These are phyloP conservation scores for Scopus umbretta DNA, from an alignment of 2,113 vertebrate species.

Conservation along the genomic window DNA sequence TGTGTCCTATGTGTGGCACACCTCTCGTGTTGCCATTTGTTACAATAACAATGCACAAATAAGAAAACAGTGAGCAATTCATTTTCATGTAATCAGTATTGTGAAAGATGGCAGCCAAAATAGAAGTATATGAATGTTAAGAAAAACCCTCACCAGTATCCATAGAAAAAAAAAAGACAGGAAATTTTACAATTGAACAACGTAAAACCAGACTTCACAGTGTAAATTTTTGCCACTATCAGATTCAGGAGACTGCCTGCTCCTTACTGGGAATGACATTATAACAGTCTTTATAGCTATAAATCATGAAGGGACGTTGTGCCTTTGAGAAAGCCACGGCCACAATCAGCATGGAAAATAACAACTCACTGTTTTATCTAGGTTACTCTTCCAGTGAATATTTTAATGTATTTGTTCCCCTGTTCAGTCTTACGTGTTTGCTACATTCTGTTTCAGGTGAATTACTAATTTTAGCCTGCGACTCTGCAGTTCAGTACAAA, in stretches of 20 bases:
- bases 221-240: background rate
- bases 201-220: background rate
- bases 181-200: background rate
- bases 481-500: background rate
- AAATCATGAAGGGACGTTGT: background rate
- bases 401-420: background rate
- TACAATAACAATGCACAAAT: background rate
- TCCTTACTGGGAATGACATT: background rate
- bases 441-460: background rate
- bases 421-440: background rate
- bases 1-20: too few relatives aligned
- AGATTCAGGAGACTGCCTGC: background rate
- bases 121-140: background rate
- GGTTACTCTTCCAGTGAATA: background rate
- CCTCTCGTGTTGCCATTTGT: background rate
- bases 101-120: background rate
- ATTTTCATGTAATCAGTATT: background rate
- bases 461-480: background rate
- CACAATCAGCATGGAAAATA: background rate
- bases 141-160: background rate
- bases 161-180: background rate
- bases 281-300: background rate
- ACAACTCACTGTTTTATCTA: background rate
- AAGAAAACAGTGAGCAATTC: background rate
- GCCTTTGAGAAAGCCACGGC: background rate